Percentiles rank a stretch among this genome's conserved stretches.
These are phyloP conservation scores for Alcedo quadribrachys DNA, from an alignment of 2,797 vertebrate genomes.

Conservation along the genomic window DNA sequence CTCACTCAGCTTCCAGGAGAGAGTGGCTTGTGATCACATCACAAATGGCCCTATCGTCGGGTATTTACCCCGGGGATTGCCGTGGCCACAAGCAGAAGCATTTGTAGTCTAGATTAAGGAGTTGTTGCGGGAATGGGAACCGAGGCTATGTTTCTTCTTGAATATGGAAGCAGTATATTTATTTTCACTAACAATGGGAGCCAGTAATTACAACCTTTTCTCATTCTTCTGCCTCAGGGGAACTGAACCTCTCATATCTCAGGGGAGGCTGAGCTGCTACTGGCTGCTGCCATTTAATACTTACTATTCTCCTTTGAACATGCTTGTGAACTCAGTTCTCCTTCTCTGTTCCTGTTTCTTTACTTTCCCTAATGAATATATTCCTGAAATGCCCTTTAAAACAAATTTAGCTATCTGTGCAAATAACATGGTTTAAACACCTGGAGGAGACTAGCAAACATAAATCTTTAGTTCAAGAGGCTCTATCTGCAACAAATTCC, in stretches of 20 bases:
- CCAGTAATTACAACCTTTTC: conserved; percentile 25
- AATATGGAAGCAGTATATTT: conserved; percentile 17
- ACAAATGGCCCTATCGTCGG: neutral
- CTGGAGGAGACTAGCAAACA: neutral
- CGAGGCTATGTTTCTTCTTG: neutral
- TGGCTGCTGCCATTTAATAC: neutral
- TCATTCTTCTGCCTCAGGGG: neutral
- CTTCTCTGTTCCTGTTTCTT: neutral
- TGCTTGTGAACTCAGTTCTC: neutral
- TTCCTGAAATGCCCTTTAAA: neutral
- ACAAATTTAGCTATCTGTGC: neutral
- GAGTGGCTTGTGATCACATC: neutral
- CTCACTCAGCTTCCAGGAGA: neutral
- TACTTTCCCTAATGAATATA: neutral
- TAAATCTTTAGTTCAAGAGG: neutral
- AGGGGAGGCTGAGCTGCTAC: neutral
- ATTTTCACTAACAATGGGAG: neutral
- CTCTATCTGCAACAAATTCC: neutral
- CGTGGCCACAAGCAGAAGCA: neutral
- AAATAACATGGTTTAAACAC: neutral
- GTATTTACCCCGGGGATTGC: neutral
- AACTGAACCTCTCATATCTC: neutral
- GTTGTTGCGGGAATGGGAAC: neutral
- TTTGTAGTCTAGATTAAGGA: neutral
- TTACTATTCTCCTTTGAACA: neutral